phyloP scores from a whole-genome alignment of 2,888 invertebrate species.

The Myopa testacea region DNA sequence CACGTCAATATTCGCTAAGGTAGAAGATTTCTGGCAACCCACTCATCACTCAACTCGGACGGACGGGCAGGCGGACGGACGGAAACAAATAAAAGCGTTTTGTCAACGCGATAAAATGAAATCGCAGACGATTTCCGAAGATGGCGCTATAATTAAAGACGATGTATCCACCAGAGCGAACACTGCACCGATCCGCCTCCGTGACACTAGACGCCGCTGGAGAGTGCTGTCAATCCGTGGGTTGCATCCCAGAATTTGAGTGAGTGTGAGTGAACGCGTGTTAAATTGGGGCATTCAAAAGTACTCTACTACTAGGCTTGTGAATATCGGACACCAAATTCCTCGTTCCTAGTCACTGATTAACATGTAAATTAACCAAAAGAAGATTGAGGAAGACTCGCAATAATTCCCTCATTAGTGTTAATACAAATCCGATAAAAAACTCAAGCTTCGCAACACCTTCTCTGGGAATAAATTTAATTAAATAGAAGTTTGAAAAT shows the following conservation, averaged over 20 bases:
- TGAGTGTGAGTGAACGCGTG: not conserved
- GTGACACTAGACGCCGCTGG: not conserved
- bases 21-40: too few relatives aligned
- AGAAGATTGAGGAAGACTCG: too few relatives aligned
- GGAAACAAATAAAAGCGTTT: conserved; percentile 31
- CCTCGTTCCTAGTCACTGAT: too few relatives aligned
- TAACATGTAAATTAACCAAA: too few relatives aligned
- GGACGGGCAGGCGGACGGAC: not conserved
- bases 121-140: conserved; percentile 18
- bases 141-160: conserved; percentile 27
- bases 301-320: not conserved
- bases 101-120: conserved; percentile 20
- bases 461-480: too few relatives aligned
- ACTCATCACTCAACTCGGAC: not conserved
- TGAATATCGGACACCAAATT: not conserved
- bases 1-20: too few relatives aligned
- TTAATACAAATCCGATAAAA: too few relatives aligned
- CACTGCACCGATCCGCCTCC: not conserved
- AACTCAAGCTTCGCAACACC: too few relatives aligned
- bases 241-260: not conserved
- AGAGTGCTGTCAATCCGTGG: not conserved
- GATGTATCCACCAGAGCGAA: not conserved
- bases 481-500: too few relatives aligned
- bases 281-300: too few relatives aligned
- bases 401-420: too few relatives aligned